Evolutionary conservation across 2,888 invertebrate species (phyloP).

Genomic region (Phytoseiulus persimilis): DNA sequence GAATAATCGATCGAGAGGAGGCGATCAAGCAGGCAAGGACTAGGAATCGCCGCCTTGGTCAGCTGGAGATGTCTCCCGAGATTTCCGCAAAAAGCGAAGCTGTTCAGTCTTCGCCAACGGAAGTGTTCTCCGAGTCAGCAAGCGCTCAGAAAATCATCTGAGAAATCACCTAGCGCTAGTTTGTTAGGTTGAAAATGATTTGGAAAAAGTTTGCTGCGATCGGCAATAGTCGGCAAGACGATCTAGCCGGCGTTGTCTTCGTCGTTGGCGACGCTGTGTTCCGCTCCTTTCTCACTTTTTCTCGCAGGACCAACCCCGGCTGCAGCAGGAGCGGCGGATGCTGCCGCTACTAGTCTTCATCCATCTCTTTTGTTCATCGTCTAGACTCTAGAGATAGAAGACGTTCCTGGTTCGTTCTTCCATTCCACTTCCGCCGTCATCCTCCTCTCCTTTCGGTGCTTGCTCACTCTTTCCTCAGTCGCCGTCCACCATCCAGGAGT

Average conservation of each 20-base stretch:
- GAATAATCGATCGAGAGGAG: too few species aligned
- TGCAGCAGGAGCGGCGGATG: background rate
- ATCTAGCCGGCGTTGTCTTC: background rate
- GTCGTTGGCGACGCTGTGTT: background rate
- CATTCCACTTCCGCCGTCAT: background rate
- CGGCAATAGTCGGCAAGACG: background rate
- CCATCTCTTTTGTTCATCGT: conserved; percentile 5
- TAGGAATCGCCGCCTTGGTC: too few species aligned
- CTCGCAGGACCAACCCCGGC: background rate
- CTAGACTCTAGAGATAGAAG: background rate
- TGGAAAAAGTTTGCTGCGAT: background rate
- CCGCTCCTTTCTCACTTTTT: conserved; percentile 5
- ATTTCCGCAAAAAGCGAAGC: too few species aligned
- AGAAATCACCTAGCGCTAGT: background rate
- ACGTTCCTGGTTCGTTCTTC: conserved; percentile 5
- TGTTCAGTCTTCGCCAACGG: too few species aligned
- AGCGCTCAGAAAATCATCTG: background rate
- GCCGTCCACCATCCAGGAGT: background rate
- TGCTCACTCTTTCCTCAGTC: background rate
- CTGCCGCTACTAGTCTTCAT: background rate
- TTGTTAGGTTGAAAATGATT: background rate
- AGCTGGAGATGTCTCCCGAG: too few species aligned
- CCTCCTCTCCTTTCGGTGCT: background rate
- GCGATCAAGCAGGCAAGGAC: too few species aligned
- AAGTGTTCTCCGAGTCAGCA: background rate